These are phyloP conservation scores for Crepidodera aurea DNA, from an alignment of 2,888 invertebrate species.

Conservation along the genomic window DNA sequence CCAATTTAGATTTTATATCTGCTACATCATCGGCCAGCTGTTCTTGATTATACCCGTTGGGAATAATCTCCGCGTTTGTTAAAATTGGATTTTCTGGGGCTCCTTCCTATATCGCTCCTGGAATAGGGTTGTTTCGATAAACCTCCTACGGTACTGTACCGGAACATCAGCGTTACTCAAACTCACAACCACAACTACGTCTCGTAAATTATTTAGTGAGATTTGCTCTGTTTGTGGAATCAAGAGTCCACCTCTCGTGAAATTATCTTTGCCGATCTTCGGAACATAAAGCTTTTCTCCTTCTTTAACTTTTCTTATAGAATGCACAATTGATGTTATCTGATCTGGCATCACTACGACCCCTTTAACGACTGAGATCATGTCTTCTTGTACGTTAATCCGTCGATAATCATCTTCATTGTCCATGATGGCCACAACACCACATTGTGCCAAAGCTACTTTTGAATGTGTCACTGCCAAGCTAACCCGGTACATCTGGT, in stretches of 20 bases:
- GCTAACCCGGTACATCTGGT: neutral
- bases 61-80: slow-evolving; percentile 11
- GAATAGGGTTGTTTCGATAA: slow-evolving; percentile 18
- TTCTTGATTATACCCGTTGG: neutral
- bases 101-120: slow-evolving; percentile 13
- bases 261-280: neutral
- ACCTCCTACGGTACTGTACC: neutral
- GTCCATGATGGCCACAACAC: neutral
- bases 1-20: neutral
- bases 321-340: neutral
- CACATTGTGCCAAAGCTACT: neutral
- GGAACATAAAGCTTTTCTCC: neutral
- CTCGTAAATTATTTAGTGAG: neutral
- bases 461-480: slow-evolving; percentile 2
- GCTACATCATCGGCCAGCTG: neutral
- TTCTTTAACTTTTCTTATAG: neutral
- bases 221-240: slow-evolving; percentile 18
- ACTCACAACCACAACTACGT: neutral
- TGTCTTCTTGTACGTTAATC: neutral
- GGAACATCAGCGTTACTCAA: neutral
- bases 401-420: slow-evolving; percentile 6
- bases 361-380: neutral
- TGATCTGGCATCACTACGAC: neutral
- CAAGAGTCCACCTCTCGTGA: neutral
- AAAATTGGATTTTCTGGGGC: neutral